Percentiles rank a stretch among this genome's conserved stretches.
Conservation (phyloP, 2,888 invertebrate species). For the Drosophila peninsularis region DNA sequence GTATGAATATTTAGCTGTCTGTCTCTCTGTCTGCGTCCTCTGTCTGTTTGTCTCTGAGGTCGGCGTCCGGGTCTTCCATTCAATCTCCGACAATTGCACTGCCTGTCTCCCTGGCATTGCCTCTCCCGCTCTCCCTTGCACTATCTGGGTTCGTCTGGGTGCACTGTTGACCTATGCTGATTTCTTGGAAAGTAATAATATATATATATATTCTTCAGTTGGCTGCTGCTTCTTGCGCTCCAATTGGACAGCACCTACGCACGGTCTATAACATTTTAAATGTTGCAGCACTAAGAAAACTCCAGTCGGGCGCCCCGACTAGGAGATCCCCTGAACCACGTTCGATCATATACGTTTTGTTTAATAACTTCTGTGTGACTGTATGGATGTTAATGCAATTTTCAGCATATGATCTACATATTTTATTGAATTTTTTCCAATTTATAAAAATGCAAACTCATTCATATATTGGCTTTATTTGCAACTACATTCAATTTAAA, state of each 20-base stretch:
- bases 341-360: too few species aligned
- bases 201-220: constrained; percentile 47
- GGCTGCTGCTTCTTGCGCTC: constrained; percentile 14
- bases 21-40: constrained; percentile 42
- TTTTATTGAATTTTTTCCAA: too few species aligned
- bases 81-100: constrained; percentile 54
- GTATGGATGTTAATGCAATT: too few species aligned
- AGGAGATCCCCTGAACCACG: too few species aligned
- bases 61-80: constrained; percentile 64
- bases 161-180: constrained; percentile 72
- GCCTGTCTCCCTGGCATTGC: constrained; percentile 6
- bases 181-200: constrained; percentile 72
- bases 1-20: constrained; percentile 48
- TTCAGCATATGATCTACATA: too few species aligned
- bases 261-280: not conserved
- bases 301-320: too few species aligned
- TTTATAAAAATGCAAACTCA: too few species aligned
- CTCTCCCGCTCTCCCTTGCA: constrained; percentile 24
- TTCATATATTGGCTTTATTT: too few species aligned
- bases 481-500: too few species aligned
- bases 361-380: too few species aligned
- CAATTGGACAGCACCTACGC: constrained; percentile 16
- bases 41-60: constrained; percentile 53
- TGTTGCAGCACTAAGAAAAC: too few species aligned
- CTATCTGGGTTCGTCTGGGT: not conserved